Evolutionary conservation across 2,113 vertebrate genomes (phyloP).

Genomic region (Parus major): DNA sequence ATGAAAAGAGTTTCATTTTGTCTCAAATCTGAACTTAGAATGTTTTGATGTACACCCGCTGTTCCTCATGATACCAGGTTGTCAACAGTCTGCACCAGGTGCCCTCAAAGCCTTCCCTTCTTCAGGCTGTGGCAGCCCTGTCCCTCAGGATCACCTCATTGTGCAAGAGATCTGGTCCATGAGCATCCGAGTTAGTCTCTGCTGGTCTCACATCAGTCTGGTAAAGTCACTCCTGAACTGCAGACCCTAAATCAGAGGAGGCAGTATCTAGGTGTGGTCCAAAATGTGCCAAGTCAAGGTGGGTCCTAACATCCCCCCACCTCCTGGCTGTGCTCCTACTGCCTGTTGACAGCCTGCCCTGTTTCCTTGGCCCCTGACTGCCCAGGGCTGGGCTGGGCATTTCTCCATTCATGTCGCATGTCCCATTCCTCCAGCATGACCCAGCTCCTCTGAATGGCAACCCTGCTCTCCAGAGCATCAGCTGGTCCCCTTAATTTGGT

Average conservation of each 20-base stretch:
- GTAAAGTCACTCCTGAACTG: neutral
- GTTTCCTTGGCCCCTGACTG: neutral
- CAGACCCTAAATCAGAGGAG: neutral
- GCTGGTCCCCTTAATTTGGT: neutral
- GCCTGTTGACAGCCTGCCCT: neutral
- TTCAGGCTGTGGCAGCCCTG: neutral
- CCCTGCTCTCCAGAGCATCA: neutral
- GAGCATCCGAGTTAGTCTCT: neutral
- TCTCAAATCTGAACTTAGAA: neutral
- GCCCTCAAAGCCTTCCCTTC: neutral
- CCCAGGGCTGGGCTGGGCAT: neutral
- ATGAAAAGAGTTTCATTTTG: neutral
- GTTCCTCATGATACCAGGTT: accelerated
- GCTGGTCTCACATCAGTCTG: neutral
- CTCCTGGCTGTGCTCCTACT: neutral
- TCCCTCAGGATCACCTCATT: accelerated
- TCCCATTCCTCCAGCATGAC: neutral
- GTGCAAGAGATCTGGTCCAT: neutral
- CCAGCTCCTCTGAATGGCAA: neutral
- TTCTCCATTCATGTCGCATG: neutral
- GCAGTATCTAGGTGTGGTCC: neutral
- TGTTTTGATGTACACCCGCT: neutral
- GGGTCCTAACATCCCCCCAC: neutral
- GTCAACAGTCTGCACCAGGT: neutral
- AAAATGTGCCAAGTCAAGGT: neutral